Evolutionary conservation across 2,888 invertebrate species (phyloP).

Genomic region (Oligia latruncula): DNA sequence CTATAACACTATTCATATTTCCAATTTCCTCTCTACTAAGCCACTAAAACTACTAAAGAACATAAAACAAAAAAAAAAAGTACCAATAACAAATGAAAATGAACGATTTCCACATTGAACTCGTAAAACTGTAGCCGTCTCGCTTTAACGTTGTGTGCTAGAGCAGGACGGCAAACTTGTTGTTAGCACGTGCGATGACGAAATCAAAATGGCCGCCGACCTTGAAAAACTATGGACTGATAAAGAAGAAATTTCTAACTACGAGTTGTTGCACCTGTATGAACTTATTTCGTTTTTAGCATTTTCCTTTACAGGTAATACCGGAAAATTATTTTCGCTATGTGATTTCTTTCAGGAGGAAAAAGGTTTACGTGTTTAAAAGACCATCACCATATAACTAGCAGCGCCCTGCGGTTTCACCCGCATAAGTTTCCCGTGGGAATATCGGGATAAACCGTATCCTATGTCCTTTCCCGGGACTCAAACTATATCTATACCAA

Average conservation of each 20-base stretch:
- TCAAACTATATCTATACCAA: too few relatives aligned
- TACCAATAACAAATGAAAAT: constrained; percentile 40
- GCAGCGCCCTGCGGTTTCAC: too few relatives aligned
- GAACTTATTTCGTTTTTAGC: not conserved
- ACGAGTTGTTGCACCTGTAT: constrained; percentile 1
- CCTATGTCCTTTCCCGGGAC: too few relatives aligned
- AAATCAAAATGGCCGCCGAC: constrained; percentile 54
- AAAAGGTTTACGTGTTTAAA: not conserved
- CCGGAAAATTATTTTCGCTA: not conserved
- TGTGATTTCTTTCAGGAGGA: not conserved
- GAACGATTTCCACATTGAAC: constrained; percentile 27
- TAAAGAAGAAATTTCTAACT: constrained; percentile 63
- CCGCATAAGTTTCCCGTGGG: too few relatives aligned
- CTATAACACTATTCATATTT: not conserved
- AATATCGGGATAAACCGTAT: too few relatives aligned
- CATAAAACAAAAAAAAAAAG: constrained; percentile 31
- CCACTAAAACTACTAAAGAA: constrained; percentile 1
- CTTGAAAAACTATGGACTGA: constrained; percentile 61
- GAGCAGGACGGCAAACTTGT: constrained; percentile 21
- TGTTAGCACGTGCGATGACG: constrained; percentile 55
- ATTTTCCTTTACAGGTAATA: not conserved
- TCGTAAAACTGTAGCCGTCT: constrained; percentile 46
- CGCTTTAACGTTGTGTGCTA: not conserved
- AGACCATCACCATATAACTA: too few relatives aligned
- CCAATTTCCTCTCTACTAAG: constrained; percentile 2